A percentile compares a stretch with the other conserved stretches of the same genome.
Evolutionary conservation across 1,140 invertebrate genomes (phyloP).

Genomic region (Leptinotarsa texana): DNA sequence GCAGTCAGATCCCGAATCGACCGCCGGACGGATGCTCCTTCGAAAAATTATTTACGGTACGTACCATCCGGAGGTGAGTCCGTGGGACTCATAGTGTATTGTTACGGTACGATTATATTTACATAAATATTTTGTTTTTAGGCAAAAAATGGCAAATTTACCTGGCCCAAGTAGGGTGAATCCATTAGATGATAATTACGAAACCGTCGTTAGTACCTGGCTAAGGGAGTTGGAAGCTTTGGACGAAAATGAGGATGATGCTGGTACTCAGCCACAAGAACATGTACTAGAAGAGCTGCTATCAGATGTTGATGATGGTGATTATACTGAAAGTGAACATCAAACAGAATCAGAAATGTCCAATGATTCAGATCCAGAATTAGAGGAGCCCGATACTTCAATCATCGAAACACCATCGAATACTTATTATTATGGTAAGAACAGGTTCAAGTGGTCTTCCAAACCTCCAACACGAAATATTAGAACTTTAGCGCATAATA

Average conservation of each 20-base stretch:
- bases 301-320: too few species aligned
- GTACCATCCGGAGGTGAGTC: too few species aligned
- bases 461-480: neutral
- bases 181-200: neutral
- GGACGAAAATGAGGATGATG: neutral
- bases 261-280: neutral
- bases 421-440: slow-evolving; percentile 9
- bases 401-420: too few species aligned
- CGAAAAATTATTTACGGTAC: too few species aligned
- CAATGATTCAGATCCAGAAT: neutral
- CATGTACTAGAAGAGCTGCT: too few species aligned
- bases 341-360: neutral
- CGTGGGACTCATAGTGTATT: too few species aligned
- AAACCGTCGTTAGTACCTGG: neutral
- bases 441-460: slow-evolving; percentile 11
- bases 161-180: neutral
- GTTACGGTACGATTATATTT: too few species aligned
- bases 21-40: too few species aligned
- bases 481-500: slow-evolving; percentile 4
- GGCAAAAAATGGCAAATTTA: slow-evolving; percentile 1
- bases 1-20: too few species aligned
- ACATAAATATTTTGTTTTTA: slow-evolving; percentile 1
- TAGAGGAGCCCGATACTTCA: too few species aligned
- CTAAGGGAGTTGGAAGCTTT: neutral
- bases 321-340: slow-evolving; percentile 3